Conservation (phyloP, 2,888 invertebrate genomes). For the Odontomyia ornata region DNA sequence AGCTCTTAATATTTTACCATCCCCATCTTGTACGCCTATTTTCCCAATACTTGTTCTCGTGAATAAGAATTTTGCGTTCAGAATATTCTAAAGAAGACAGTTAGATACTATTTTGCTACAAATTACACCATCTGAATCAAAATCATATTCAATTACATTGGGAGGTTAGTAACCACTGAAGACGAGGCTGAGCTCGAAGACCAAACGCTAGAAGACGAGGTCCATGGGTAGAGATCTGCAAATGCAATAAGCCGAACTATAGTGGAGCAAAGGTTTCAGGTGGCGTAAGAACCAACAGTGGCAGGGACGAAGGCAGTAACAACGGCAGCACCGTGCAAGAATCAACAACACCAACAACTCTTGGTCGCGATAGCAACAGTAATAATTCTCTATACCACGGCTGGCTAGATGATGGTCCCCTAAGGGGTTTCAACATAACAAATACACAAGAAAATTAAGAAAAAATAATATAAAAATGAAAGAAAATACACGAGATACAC, state of each 20-base stretch:
- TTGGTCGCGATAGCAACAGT: conserved; percentile 28
- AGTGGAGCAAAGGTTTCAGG: not conserved
- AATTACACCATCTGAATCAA: not conserved
- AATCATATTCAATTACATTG: conserved; percentile 1
- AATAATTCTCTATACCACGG: conserved; percentile 39
- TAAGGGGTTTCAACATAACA: conserved; percentile 27
- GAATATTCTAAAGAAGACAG: too few relatives aligned
- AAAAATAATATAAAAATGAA: conserved; percentile 16
- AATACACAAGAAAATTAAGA: conserved; percentile 35
- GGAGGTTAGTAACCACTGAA: conserved; percentile 28
- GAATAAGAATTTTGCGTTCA: too few relatives aligned
- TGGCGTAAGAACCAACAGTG: conserved; percentile 2
- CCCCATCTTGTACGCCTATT: too few relatives aligned
- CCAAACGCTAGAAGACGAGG: conserved; percentile 28
- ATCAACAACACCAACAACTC: too few relatives aligned
- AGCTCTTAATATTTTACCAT: not conserved
- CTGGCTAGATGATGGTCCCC: conserved; percentile 34
- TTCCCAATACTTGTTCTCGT: too few relatives aligned
- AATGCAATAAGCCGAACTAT: not conserved
- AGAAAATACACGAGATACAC: conserved; percentile 14
- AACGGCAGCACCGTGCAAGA: too few relatives aligned
- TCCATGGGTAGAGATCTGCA: conserved; percentile 21
- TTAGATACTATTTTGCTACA: too few relatives aligned
- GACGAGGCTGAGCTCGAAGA: conserved; percentile 21
- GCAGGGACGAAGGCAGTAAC: conserved; percentile 1